Percentiles rank a stretch among this genome's conserved stretches.
Conservation (phyloP, 1,140 invertebrate species). For the Leptestheria dahalacensis region DNA sequence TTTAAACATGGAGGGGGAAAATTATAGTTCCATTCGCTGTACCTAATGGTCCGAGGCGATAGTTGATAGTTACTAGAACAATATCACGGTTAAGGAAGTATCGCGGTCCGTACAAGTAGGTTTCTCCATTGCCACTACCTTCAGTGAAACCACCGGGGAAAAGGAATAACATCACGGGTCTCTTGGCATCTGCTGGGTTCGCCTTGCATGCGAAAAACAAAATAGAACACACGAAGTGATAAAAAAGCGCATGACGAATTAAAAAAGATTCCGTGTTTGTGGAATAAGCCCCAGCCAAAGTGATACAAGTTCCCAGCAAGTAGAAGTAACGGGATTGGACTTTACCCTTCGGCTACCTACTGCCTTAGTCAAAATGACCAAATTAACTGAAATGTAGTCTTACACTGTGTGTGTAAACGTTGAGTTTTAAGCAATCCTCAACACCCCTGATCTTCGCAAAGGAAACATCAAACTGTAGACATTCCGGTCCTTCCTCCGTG, state of each 20-base stretch:
- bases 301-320: too few relatives aligned
- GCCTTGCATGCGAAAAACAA: background rate
- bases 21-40: too few relatives aligned
- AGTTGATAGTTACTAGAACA: constrained; percentile 61
- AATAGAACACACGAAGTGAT: too few relatives aligned
- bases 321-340: too few relatives aligned
- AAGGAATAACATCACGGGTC: constrained; percentile 47
- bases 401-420: constrained; percentile 60
- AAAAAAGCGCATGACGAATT: too few relatives aligned
- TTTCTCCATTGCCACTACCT: constrained; percentile 39
- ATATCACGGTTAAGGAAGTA: constrained; percentile 55
- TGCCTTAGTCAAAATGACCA: background rate
- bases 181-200: background rate
- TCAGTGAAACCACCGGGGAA: constrained; percentile 56
- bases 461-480: constrained; percentile 24
- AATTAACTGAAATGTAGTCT: constrained; percentile 3
- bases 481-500: constrained; percentile 18
- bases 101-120: constrained; percentile 49
- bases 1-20: background rate
- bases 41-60: constrained; percentile 52
- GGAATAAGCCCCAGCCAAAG: too few relatives aligned
- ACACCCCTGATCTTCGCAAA: constrained; percentile 32
- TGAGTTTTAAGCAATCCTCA: constrained; percentile 73
- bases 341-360: background rate
- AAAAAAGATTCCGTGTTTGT: too few relatives aligned